Conservation (phyloP, 2,888 invertebrate genomes). For the Cosmia trapezina region DNA sequence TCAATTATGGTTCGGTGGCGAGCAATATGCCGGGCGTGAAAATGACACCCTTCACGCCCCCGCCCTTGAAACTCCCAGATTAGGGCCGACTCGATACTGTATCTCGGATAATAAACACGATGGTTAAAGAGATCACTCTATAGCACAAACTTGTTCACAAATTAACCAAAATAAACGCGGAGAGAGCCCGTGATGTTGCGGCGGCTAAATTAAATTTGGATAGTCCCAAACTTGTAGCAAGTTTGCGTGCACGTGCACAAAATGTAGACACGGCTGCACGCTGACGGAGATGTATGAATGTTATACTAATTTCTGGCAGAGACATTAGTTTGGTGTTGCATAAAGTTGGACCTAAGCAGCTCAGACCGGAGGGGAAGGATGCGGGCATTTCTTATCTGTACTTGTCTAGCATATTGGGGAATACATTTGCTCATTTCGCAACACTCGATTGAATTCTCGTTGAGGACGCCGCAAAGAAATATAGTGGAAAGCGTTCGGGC, state of each 20-base stretch:
- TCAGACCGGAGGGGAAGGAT: conserved; percentile 3
- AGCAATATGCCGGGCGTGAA: conserved; percentile 82
- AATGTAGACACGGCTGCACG: conserved; percentile 63
- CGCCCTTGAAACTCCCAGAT: conserved; percentile 71
- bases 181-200: conserved; percentile 56
- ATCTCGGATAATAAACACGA: conserved; percentile 80
- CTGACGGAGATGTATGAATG: conserved; percentile 64
- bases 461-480: conserved; percentile 71
- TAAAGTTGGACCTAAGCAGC: conserved; percentile 62
- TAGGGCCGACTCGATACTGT: conserved; percentile 72
- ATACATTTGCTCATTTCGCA: conserved; percentile 63
- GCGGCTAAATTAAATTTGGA: conserved; percentile 82
- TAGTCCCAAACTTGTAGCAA: conserved; percentile 71
- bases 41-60: conserved; percentile 77
- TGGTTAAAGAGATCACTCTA: conserved; percentile 78
- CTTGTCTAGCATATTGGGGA: conserved; percentile 43
- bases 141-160: conserved; percentile 78
- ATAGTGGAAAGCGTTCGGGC: conserved; percentile 75
- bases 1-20: conserved; percentile 82
- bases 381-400: conserved; percentile 44
- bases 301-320: conserved; percentile 68
- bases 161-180: conserved; percentile 79
- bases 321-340: conserved; percentile 69
- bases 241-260: conserved; percentile 76
- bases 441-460: conserved; percentile 64